phyloP scores from a whole-genome alignment of 2,888 invertebrate species.

The Listrodromus nycthemerus region DNA sequence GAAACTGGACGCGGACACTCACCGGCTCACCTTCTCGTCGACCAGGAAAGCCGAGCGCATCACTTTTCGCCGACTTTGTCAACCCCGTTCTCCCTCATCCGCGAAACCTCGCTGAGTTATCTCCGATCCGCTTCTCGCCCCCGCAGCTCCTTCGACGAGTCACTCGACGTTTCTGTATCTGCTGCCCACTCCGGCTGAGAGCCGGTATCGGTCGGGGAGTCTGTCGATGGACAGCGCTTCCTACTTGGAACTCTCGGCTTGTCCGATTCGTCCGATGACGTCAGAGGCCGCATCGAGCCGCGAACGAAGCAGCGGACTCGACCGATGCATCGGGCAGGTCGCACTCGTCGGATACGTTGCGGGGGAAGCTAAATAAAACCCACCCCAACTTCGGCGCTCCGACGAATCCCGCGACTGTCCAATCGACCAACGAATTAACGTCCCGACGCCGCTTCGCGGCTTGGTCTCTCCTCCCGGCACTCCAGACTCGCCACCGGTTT shows the following conservation, averaged over 20 bases:
- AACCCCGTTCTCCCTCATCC: neutral
- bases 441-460: too few relatives aligned
- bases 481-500: neutral
- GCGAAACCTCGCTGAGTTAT: neutral
- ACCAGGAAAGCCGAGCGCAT: too few relatives aligned
- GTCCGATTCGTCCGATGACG: slow-evolving; percentile 3
- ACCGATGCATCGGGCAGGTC: neutral
- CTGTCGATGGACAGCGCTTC: slow-evolving; percentile 3
- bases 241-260: neutral
- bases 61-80: too few relatives aligned
- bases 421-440: too few relatives aligned
- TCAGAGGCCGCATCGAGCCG: slow-evolving; percentile 6
- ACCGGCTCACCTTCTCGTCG: too few relatives aligned
- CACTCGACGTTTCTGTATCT: slow-evolving; percentile 2
- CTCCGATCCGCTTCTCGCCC: neutral
- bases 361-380: too few relatives aligned
- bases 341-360: too few relatives aligned
- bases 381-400: too few relatives aligned
- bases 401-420: too few relatives aligned
- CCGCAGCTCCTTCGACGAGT: neutral
- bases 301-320: neutral
- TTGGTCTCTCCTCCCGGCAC: neutral
- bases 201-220: neutral
- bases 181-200: neutral
- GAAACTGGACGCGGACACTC: too few relatives aligned